Percentiles rank a stretch among this genome's conserved stretches.
These are phyloP conservation scores for Amphimedon queenslandica DNA, from an alignment of 37 sponge, comb jelly and placozoan species.

Conservation along the genomic window DNA sequence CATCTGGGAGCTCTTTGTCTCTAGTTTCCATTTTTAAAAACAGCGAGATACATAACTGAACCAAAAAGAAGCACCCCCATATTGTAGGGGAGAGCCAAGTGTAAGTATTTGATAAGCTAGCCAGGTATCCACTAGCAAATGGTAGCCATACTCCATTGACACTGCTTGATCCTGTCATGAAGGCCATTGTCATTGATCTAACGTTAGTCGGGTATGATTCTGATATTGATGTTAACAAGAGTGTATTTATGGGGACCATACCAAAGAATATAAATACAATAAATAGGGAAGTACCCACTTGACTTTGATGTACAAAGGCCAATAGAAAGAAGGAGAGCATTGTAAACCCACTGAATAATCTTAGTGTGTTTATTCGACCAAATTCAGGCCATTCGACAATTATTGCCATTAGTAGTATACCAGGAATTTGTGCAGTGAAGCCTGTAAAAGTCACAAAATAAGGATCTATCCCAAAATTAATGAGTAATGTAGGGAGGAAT, in stretches of 20 bases:
- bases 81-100: slow-evolving; percentile 50
- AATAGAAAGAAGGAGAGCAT: slow-evolving; percentile 28
- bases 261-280: slow-evolving; percentile 44
- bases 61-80: slow-evolving; percentile 19
- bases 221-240: slow-evolving; percentile 46
- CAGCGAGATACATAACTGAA: slow-evolving; percentile 37
- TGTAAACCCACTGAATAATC: slow-evolving; percentile 17
- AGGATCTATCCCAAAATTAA: slow-evolving; percentile 6
- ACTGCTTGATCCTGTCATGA: background rate
- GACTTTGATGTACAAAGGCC: slow-evolving; percentile 25
- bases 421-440: slow-evolving; percentile 48
- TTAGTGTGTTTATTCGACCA: slow-evolving; percentile 51
- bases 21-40: slow-evolving; percentile 34
- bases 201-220: slow-evolving; percentile 53
- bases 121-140: slow-evolving; percentile 29
- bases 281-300: slow-evolving; percentile 23
- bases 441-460: slow-evolving; percentile 43
- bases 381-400: slow-evolving; percentile 55
- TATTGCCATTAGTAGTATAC: slow-evolving; percentile 47
- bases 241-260: slow-evolving; percentile 24
- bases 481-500: slow-evolving; percentile 35
- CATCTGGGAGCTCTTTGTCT: slow-evolving; percentile 14
- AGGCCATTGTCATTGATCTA: slow-evolving; percentile 12
- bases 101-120: background rate
- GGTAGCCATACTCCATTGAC: background rate